Evolutionary conservation across 2,888 invertebrate species (phyloP).

Genomic region (Campaea margaritaria): DNA sequence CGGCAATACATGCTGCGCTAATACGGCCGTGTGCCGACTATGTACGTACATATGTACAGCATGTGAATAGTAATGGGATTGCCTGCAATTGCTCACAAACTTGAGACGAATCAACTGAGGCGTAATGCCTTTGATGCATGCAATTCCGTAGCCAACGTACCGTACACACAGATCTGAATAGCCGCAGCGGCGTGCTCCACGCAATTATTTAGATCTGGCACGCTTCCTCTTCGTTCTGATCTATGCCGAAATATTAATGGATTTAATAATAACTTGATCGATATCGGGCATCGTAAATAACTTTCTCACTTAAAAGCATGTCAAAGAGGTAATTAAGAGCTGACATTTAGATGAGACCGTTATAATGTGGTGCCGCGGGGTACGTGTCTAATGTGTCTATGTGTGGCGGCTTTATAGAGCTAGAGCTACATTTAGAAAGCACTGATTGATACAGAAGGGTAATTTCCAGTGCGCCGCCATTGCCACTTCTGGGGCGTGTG

Average conservation of each 20-base stretch:
- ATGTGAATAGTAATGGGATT: conserved; percentile 72
- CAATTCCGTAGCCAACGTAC: conserved; percentile 50
- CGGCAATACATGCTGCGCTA: conserved; percentile 68
- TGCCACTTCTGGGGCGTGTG: conserved; percentile 39
- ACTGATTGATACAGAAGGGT: conserved; percentile 41
- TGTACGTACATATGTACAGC: conserved; percentile 61
- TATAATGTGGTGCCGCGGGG: conserved; percentile 31
- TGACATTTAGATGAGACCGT: conserved; percentile 38
- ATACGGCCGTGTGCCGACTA: conserved; percentile 58
- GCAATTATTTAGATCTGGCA: conserved; percentile 38
- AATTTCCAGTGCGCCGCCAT: conserved; percentile 33
- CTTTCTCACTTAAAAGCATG: conserved; percentile 39
- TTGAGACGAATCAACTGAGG: conserved; percentile 69
- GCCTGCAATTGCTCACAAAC: conserved; percentile 74
- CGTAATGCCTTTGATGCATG: conserved; percentile 74
- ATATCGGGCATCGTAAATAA: conserved; percentile 33
- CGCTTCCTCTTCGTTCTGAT: conserved; percentile 29
- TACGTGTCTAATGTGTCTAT: neutral
- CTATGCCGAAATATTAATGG: conserved; percentile 24
- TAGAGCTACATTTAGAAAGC: conserved; percentile 28
- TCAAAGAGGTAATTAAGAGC: conserved; percentile 37
- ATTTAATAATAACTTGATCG: conserved; percentile 27
- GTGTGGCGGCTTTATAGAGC: conserved; percentile 16
- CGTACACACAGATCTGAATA: conserved; percentile 46
- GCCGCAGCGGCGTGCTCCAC: conserved; percentile 31